Evolutionary conservation across 2,888 invertebrate species (phyloP).

Genomic region (Tenthredo notha): DNA sequence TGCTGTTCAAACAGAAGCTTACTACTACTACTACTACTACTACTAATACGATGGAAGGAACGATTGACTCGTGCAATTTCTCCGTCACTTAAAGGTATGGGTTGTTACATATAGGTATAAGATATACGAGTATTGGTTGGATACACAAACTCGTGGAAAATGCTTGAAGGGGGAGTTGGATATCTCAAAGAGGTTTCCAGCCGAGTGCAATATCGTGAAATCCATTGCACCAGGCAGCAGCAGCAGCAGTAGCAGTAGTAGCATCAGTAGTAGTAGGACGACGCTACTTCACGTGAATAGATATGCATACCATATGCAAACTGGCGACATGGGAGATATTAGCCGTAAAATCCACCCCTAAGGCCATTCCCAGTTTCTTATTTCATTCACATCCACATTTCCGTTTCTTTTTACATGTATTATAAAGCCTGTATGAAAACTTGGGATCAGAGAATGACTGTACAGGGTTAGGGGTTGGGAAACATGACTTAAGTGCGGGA

Average conservation of each 20-base stretch:
- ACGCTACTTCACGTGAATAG: background rate
- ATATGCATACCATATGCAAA: conserved; percentile 22
- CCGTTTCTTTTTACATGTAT: background rate
- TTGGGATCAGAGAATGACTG: background rate
- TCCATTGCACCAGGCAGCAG: conserved; percentile 4
- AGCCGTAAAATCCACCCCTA: conserved; percentile 10
- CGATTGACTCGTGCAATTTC: conserved; percentile 35
- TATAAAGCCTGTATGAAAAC: background rate
- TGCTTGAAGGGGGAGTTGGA: background rate
- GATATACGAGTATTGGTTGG: background rate
- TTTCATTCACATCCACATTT: background rate
- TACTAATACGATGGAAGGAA: background rate
- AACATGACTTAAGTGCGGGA: background rate
- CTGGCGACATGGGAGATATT: conserved; percentile 47
- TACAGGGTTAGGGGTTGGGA: background rate
- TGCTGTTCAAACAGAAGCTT: background rate
- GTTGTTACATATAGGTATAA: background rate
- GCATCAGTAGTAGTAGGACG: background rate
- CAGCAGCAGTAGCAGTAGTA: no score
- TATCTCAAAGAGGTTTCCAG: conserved; percentile 23
- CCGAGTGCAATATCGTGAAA: conserved; percentile 29
- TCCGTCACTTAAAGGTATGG: conserved; percentile 12
- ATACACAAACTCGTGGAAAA: background rate
- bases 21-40: background rate
- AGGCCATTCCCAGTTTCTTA: background rate